These are phyloP conservation scores for Glossophaga mutica DNA, from an alignment of 2,797 vertebrate genomes.

Conservation along the genomic window DNA sequence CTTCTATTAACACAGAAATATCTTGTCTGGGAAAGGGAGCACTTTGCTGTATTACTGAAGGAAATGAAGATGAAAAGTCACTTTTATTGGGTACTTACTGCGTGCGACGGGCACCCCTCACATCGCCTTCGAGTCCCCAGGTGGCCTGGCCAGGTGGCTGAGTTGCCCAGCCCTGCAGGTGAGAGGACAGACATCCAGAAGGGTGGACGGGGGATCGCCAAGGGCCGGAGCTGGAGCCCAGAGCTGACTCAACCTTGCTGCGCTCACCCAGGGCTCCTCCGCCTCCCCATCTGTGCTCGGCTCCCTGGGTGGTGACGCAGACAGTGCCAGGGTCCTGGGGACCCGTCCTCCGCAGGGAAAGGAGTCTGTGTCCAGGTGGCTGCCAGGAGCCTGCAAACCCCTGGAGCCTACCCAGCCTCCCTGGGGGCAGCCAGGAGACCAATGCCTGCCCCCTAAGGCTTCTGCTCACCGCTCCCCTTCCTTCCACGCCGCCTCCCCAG, in stretches of 20 bases:
- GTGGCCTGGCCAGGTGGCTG: background rate
- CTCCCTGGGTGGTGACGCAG: background rate
- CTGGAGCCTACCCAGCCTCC: background rate
- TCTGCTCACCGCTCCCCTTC: background rate
- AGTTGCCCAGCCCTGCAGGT: background rate
- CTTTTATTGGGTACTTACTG: background rate
- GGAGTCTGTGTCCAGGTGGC: background rate
- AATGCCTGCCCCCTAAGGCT: too few species aligned
- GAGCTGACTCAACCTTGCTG: background rate
- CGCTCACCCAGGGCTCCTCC: background rate
- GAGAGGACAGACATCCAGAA: background rate
- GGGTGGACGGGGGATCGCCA: background rate
- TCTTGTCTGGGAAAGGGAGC: background rate
- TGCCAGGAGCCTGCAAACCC: background rate
- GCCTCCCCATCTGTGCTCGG: background rate
- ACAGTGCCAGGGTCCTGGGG: background rate
- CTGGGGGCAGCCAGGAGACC: background rate
- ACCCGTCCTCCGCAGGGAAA: background rate
- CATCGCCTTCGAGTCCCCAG: fast-evolving
- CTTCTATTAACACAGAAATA: background rate
- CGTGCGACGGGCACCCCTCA: fast-evolving
- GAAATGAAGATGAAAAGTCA: background rate
- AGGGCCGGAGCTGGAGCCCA: background rate
- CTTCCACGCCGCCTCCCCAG: background rate
- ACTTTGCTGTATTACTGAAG: background rate